Evolutionary conservation across 2,888 invertebrate species (phyloP).

Genomic region (Timema podura): DNA sequence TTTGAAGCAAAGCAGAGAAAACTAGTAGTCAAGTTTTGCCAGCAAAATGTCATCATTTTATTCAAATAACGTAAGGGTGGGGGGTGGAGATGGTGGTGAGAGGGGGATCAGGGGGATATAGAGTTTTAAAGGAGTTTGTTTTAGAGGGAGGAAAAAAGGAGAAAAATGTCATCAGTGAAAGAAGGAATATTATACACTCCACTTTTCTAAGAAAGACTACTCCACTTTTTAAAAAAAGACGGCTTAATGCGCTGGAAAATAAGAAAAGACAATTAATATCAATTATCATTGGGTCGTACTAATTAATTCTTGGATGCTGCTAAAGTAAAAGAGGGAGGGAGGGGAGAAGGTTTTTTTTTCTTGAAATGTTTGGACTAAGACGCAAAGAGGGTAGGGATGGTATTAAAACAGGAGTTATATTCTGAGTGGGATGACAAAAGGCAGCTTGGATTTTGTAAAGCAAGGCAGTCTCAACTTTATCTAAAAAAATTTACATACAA

Average conservation of each 20-base stretch:
- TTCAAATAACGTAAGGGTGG: conserved; percentile 1
- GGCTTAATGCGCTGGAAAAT: conserved; percentile 40
- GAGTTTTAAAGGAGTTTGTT: conserved; percentile 3
- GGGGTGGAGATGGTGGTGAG: no score
- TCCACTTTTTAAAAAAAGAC: conserved; percentile 21
- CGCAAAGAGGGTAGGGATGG: conserved; percentile 1
- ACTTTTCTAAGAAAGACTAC: conserved; percentile 1
- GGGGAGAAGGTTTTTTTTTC: conserved; percentile 20
- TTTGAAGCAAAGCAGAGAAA: conserved; percentile 11
- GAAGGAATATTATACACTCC: background rate
- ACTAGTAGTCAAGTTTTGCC: conserved; percentile 9
- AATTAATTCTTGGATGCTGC: conserved; percentile 37
- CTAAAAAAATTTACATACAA: background rate
- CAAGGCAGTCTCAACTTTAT: background rate
- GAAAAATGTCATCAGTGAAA: background rate
- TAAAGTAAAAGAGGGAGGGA: conserved; percentile 18
- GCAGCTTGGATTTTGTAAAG: conserved; percentile 14
- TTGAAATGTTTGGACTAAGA: conserved; percentile 13
- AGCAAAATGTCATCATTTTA: conserved; percentile 14
- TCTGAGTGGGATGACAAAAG: background rate
- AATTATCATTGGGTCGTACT: conserved; percentile 40
- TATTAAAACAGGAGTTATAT: conserved; percentile 12
- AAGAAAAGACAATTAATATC: conserved; percentile 43
- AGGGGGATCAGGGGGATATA: no score
- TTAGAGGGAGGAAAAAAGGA: conserved; percentile 11